Evolutionary conservation across 2,113 vertebrate species (phyloP), one percentile per base, ranked within the genome.

Genomic region (Scortum barcoo): DNA sequence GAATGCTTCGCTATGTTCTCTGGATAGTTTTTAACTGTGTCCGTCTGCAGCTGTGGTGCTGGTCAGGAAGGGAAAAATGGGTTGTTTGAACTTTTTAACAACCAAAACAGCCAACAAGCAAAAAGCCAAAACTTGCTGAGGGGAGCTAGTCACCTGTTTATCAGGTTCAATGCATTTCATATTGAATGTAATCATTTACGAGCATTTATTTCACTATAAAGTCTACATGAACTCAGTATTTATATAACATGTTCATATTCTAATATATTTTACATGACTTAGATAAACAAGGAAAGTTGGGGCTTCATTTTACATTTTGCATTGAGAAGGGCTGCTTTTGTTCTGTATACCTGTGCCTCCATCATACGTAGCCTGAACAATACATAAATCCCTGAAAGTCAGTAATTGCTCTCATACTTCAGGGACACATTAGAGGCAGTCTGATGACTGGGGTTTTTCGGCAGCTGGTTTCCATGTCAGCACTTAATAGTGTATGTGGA

Each of bases 381-480:
- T 4, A 58, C 7, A 51, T 10, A 70, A 74, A 56, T 7, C 28
- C 30, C 60, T 61, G n/a, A 48, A 80, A 26, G 61, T 54, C 44
- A 53, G 7, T 67, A 78, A 46, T 58, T 22, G 26, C 14, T 69
- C 12, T 44, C 40, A 28, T 19, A 7, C 62, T 24, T 30, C 54
- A 54, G 54, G 24, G 66, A 70, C 12, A 14, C 46, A 67, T 76
- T 71, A 46, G 50, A 72, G 33, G 76, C 40, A 76, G 38, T 62
- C 38, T 76, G 74, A 33, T 67, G 71, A 68, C 74, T 30, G 58
- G 36, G 10, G 28, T 24, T 36, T 74, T 79, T 72, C 40, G 68
- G 79, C 57, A 51, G 57, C 81, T 66, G 62, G 72, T 89, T 78
- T 86, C 80, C 63, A 65, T 82, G 76, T 90, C 85, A 89, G 86